Base-by-base conservation (phyloP, 2,888 invertebrate genomes). In the Acleris literana region DNA sequence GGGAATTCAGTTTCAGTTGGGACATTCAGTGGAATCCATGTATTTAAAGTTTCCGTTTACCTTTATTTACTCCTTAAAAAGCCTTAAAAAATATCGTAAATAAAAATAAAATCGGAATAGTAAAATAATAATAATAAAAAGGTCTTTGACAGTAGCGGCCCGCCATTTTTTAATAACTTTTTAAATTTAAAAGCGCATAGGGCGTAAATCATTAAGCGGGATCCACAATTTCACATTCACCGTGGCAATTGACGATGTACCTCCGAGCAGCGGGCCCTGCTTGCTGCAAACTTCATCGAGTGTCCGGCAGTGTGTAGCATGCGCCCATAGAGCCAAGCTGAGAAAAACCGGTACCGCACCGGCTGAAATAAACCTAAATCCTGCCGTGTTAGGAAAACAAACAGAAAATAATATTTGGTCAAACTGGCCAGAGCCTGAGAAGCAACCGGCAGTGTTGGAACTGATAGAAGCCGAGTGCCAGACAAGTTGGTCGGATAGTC, bases 241-340 rank as follows among this genome's bases (percentile, higher is more conserved):
- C 78, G 86, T 88, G 88, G 88, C 87, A 72, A 86, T 87, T 82
- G 87, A 87, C 69, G 84, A 87, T 72, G 80, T 80, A 0, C 82
- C 83, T 0, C 73, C 84, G 7, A 85, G 85, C 74, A 85, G 84
- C 25, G 75, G 79, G n/a, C 83, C 83, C 74, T 82, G 80, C 73
- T 80, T 80, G 54, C 72, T 72, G 6, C 71, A 81, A 3, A 68
- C 74, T 39, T 79, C 83, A 5, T 74, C 78, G 2, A 79, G 82
- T 17, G 84, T 86, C 0, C 75, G 87, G 17, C 84, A 84, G 76
- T 88, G 88, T 72, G 53, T 85, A n/a, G 86, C 87, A 63, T 86
- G 88, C 69, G 74, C 75, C 9, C 76, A 82, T 74, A 79, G 77
- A 70, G 77, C 77, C 78, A 86, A 84, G 68, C 83, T 87, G 81